phyloP scores from a whole-genome alignment of 2,113 vertebrate genomes.

The Scopus umbretta region DNA sequence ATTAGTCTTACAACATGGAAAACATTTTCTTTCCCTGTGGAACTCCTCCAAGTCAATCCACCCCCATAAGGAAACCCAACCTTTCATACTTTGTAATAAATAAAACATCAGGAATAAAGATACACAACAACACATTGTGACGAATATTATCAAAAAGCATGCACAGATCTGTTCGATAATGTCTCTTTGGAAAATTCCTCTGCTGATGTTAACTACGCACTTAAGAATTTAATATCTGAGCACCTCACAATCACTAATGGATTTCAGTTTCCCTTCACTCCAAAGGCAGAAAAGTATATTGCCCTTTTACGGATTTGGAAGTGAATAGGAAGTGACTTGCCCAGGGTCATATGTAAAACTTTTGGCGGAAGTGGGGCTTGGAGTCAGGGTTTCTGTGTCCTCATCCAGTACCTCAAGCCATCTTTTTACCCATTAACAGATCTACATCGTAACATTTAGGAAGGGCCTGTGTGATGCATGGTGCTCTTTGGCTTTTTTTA shows the following conservation, averaged over 20 bases:
- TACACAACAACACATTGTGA: not conserved
- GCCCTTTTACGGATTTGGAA: not conserved
- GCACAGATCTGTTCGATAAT: not conserved
- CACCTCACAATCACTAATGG: conserved; percentile 23
- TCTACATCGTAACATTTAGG: not conserved
- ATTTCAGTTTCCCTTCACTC: not conserved
- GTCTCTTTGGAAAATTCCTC: conserved; percentile 12
- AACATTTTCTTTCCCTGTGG: conserved; percentile 17
- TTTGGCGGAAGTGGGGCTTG: not conserved
- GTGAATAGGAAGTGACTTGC: not conserved
- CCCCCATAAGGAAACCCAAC: not conserved
- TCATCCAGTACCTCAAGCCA: not conserved
- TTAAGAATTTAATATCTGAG: conserved; percentile 27
- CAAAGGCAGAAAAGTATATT: not conserved
- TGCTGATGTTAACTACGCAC: conserved; percentile 1
- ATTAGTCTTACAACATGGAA: not conserved
- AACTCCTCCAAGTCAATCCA: not conserved
- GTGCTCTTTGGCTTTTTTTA: not conserved
- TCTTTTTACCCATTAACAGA: not conserved
- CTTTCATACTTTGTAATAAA: conserved; percentile 48
- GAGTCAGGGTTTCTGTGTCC: not conserved
- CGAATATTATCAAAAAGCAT: not conserved
- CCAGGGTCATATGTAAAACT: not conserved
- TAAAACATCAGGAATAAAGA: conserved; percentile 44
- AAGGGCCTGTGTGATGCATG: not conserved